phyloP scores from a whole-genome alignment of 2,888 invertebrate genomes.

The Allygus modestus region DNA sequence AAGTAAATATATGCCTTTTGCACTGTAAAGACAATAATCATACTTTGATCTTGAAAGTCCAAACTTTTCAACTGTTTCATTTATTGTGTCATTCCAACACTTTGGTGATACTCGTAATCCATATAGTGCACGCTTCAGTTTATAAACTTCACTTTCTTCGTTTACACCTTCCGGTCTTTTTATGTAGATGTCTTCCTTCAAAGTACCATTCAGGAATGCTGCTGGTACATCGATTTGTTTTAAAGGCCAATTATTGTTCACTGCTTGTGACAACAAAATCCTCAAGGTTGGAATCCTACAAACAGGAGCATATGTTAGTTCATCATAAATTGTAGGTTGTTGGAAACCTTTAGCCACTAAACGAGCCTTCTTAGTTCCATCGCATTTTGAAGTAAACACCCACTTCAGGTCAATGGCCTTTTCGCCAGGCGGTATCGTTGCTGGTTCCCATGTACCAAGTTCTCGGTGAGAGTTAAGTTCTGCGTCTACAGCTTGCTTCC shows the following conservation, averaged over 20 bases:
- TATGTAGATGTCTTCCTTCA: slow-evolving; percentile 53
- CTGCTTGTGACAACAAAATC: slow-evolving; percentile 57
- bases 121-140: slow-evolving; percentile 60
- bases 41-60: slow-evolving; percentile 55
- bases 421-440: too few relatives aligned
- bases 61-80: slow-evolving; percentile 39
- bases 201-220: slow-evolving; percentile 64
- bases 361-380: too few relatives aligned
- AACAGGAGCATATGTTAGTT: slow-evolving; percentile 17
- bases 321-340: too few relatives aligned
- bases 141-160: slow-evolving; percentile 2
- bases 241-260: slow-evolving; percentile 46
- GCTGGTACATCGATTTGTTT: slow-evolving; percentile 62
- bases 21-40: slow-evolving; percentile 60
- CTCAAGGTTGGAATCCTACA: slow-evolving; percentile 58
- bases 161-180: slow-evolving; percentile 61
- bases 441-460: too few relatives aligned
- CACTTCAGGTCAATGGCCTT: too few relatives aligned
- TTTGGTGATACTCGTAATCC: slow-evolving; percentile 61
- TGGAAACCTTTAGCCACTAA: too few relatives aligned
- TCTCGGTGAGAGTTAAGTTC: too few relatives aligned
- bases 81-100: slow-evolving; percentile 61
- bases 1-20: slow-evolving; percentile 42
- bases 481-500: too few relatives aligned
- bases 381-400: too few relatives aligned